Percentiles rank a stretch among this genome's conserved stretches.
Conservation (phyloP, 2,113 vertebrate species). For the Cygnus atratus region DNA sequence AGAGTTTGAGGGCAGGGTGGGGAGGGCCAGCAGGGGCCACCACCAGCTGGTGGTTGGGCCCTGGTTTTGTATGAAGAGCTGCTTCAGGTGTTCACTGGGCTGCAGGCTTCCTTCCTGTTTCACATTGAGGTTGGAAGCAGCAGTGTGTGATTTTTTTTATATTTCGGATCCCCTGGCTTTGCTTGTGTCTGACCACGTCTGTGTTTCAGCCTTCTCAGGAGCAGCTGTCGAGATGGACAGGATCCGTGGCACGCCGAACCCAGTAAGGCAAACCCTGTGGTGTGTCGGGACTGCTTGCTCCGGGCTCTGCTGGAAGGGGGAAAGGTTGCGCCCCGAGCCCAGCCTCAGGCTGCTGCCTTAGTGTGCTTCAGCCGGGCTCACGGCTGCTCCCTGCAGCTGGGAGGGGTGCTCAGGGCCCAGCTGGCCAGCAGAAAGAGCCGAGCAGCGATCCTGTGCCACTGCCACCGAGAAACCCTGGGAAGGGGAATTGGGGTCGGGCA, state of each 20-base stretch:
- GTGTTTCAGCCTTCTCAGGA: background rate
- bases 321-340: accelerated
- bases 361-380: background rate
- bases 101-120: background rate
- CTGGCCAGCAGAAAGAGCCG: accelerated
- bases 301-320: background rate
- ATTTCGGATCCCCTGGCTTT: background rate
- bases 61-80: background rate
- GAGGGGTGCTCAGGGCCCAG: background rate
- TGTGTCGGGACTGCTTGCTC: background rate
- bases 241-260: accelerated
- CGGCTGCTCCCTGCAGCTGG: background rate
- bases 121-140: background rate
- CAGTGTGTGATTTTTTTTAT: accelerated
- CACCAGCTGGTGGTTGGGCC: background rate
- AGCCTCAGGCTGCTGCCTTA: background rate
- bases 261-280: background rate
- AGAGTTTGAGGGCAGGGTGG: background rate
- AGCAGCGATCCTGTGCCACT: background rate
- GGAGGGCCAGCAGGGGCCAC: background rate
- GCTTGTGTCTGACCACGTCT: background rate
- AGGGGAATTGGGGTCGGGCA: background rate
- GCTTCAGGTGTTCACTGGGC: background rate
- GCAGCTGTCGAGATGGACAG: slow-evolving; percentile 7
- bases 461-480: background rate